Evolutionary conservation across 2,888 invertebrate species (phyloP).

Genomic region (Drosophila paranaensis): DNA sequence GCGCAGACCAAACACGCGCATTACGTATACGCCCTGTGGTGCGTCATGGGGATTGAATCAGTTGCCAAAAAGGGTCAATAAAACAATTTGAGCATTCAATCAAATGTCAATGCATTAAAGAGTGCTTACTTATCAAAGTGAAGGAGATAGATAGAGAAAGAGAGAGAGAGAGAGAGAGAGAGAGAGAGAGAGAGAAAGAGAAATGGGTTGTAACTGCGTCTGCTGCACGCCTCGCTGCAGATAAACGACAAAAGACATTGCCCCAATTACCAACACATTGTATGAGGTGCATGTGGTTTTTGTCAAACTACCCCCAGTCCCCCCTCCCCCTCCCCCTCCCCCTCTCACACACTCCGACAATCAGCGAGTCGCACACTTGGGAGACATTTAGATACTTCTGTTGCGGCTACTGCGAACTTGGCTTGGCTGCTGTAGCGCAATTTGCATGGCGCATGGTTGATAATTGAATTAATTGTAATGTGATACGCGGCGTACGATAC

Average conservation of each 20-base stretch:
- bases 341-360: background rate
- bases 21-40: constrained; percentile 66
- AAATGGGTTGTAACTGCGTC: background rate
- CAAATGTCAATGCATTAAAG: constrained; percentile 52
- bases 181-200: constrained; percentile 6
- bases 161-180: constrained; percentile 9
- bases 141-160: constrained; percentile 13
- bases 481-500: constrained; percentile 52
- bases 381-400: constrained; percentile 36
- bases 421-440: constrained; percentile 28
- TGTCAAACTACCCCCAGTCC: constrained; percentile 17
- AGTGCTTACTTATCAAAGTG: constrained; percentile 49
- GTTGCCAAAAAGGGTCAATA: constrained; percentile 37
- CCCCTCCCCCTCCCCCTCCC: background rate
- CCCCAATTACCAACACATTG: constrained; percentile 61
- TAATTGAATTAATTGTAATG: constrained; percentile 77
- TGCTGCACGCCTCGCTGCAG: constrained; percentile 34
- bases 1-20: background rate
- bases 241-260: constrained; percentile 61
- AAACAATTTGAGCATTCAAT: constrained; percentile 56
- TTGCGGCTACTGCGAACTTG: constrained; percentile 15
- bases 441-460: constrained; percentile 52
- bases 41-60: constrained; percentile 20
- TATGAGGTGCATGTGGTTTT: constrained; percentile 35
- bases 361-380: background rate